Percentiles rank a stretch among this genome's conserved stretches.
Conservation (phyloP, 2,113 vertebrate genomes). For the Herpetotheres cachinnans region DNA sequence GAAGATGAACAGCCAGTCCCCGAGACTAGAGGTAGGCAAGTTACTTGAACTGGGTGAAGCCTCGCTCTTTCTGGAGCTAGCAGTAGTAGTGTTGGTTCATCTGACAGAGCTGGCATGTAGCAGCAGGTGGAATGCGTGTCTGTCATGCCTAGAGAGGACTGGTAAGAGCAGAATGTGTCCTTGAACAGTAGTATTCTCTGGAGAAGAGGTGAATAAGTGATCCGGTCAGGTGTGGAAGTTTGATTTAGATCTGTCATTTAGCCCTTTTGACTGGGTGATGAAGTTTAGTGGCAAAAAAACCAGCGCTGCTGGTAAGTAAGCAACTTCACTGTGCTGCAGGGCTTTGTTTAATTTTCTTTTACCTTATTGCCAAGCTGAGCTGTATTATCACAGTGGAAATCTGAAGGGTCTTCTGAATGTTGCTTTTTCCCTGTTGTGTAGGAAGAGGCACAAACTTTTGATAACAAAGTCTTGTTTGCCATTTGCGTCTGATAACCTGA, state of each 20-base stretch:
- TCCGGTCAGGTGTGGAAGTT: neutral
- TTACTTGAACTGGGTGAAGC: neutral
- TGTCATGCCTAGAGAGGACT: neutral
- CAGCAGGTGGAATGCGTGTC: neutral
- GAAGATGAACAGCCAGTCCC: neutral
- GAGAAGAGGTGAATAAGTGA: neutral
- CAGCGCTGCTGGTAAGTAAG: neutral
- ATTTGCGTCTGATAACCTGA: neutral
- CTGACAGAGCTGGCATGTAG: neutral
- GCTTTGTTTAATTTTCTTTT: neutral
- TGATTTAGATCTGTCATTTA: neutral
- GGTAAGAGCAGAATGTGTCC: neutral
- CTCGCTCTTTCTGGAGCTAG: neutral
- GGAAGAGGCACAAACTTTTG: neutral
- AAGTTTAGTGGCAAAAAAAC: neutral
- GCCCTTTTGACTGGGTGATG: neutral
- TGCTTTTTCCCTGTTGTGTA: neutral
- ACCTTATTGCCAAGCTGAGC: neutral
- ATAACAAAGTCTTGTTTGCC: neutral
- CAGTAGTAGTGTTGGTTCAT: neutral
- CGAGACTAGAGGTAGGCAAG: neutral
- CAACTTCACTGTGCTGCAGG: neutral
- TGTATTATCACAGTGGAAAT: neutral
- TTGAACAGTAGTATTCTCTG: neutral
- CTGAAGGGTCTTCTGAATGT: neutral